Percentiles rank a stretch among this genome's conserved stretches.
Evolutionary conservation across 2,113 vertebrate genomes (phyloP).

Genomic region (Amia ocellicauda): DNA sequence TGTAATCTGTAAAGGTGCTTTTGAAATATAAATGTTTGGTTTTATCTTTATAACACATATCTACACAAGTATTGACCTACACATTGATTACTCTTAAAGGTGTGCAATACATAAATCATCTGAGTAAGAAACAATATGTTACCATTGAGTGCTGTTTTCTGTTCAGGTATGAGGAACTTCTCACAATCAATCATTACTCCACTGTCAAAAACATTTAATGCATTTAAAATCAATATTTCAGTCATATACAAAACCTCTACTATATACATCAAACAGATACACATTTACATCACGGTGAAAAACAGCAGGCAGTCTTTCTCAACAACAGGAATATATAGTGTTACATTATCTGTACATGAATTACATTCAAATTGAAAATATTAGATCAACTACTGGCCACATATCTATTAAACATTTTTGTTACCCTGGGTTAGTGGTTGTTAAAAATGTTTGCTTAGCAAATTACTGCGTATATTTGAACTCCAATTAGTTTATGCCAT

Average conservation of each 20-base stretch:
- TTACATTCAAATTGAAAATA: constrained; percentile 46
- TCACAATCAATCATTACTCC: not conserved
- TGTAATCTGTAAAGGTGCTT: too few relatives aligned
- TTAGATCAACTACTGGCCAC: constrained; percentile 29
- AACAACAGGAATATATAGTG: constrained; percentile 1
- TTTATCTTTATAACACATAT: constrained; percentile 20
- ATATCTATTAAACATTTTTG: not conserved
- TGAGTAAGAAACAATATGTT: too few relatives aligned
- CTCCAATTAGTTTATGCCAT: too few relatives aligned
- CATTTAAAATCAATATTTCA: constrained; percentile 39
- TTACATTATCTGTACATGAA: constrained; percentile 25
- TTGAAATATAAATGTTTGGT: too few relatives aligned
- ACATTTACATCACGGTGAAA: constrained; percentile 27
- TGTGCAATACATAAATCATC: too few relatives aligned
- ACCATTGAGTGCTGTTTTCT: too few relatives aligned
- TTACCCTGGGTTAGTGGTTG: not conserved
- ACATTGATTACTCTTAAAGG: constrained; percentile 54
- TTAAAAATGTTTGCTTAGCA: not conserved
- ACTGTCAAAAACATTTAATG: constrained; percentile 60
- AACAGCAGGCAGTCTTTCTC: constrained; percentile 9
- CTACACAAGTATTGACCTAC: constrained; percentile 36
- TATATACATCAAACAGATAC: constrained; percentile 31
- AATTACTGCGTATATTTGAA: not conserved
- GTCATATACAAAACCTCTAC: constrained; percentile 46
- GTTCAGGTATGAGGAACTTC: not conserved